A percentile compares a stretch with the other conserved stretches of the same genome.
Conservation (phyloP, 2,888 invertebrate genomes). For the Ecliptopera silaceata region DNA sequence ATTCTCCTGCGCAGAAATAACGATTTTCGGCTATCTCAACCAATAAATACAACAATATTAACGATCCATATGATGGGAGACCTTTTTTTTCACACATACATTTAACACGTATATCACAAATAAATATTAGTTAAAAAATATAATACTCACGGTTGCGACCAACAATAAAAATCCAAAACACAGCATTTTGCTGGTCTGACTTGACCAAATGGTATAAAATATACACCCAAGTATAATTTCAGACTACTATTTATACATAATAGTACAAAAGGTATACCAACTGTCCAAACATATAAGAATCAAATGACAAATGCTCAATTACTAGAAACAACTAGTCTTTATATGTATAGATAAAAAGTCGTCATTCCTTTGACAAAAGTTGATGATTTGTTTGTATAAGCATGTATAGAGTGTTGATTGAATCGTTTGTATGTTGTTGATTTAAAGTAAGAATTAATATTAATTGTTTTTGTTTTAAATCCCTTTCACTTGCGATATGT, state of each 20-base stretch:
- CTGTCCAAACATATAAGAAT: slow-evolving; percentile 56
- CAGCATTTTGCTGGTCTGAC: slow-evolving; percentile 70
- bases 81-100: too few relatives aligned
- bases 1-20: too few relatives aligned
- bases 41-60: too few relatives aligned
- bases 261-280: slow-evolving; percentile 58
- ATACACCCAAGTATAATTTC: slow-evolving; percentile 56
- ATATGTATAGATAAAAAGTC: slow-evolving; percentile 4
- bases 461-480: slow-evolving; percentile 48
- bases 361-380: slow-evolving; percentile 22
- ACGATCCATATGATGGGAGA: not conserved
- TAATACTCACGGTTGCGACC: slow-evolving; percentile 63
- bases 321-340: slow-evolving; percentile 2
- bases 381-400: slow-evolving; percentile 29
- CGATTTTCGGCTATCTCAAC: too few relatives aligned
- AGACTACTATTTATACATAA: slow-evolving; percentile 66
- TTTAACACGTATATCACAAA: too few relatives aligned
- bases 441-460: slow-evolving; percentile 41
- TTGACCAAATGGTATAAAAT: slow-evolving; percentile 74
- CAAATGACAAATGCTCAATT: not conserved
- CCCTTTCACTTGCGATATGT: slow-evolving; percentile 58
- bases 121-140: not conserved
- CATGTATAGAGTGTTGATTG: slow-evolving; percentile 55
- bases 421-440: slow-evolving; percentile 53
- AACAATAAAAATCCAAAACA: slow-evolving; percentile 63